These are phyloP conservation scores for Magallana gigas DNA, from an alignment of 1,140 invertebrate genomes.

Conservation along the genomic window DNA sequence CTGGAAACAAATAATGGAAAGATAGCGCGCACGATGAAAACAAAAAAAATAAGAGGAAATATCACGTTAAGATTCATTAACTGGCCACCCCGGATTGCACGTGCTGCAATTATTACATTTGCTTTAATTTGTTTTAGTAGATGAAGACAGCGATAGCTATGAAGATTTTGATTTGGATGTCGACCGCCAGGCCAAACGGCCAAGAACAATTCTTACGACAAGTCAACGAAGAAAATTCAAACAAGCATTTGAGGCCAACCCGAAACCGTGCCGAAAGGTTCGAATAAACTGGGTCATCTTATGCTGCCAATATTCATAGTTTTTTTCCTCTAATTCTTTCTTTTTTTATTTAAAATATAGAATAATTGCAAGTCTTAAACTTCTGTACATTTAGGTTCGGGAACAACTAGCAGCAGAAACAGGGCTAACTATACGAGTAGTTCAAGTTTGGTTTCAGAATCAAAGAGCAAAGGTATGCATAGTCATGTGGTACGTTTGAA, in stretches of 20 bases:
- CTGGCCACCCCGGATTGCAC: neutral
- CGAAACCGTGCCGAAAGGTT: constrained; percentile 58
- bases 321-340: neutral
- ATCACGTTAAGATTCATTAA: neutral
- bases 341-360: neutral
- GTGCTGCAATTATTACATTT: constrained; percentile 5
- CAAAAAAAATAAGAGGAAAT: neutral
- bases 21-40: constrained; percentile 15
- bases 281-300: neutral
- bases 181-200: constrained; percentile 56
- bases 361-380: no score
- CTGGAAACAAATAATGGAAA: neutral
- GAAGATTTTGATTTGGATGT: constrained; percentile 55
- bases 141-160: constrained; percentile 56
- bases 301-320: neutral
- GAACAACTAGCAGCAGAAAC: constrained; percentile 58
- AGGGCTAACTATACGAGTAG: constrained; percentile 56
- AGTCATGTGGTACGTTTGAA: no score
- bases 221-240: constrained; percentile 58
- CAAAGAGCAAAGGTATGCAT: constrained; percentile 54
- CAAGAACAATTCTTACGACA: constrained; percentile 57
- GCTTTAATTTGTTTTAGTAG: constrained; percentile 41
- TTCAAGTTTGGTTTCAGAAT: constrained; percentile 61
- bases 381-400: constrained; percentile 40
- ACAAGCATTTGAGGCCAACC: constrained; percentile 57